Percentiles rank a stretch among this genome's conserved stretches.
These are phyloP conservation scores for Lophotriccus pileatus DNA, from an alignment of 2,797 vertebrate species.

Conservation along the genomic window DNA sequence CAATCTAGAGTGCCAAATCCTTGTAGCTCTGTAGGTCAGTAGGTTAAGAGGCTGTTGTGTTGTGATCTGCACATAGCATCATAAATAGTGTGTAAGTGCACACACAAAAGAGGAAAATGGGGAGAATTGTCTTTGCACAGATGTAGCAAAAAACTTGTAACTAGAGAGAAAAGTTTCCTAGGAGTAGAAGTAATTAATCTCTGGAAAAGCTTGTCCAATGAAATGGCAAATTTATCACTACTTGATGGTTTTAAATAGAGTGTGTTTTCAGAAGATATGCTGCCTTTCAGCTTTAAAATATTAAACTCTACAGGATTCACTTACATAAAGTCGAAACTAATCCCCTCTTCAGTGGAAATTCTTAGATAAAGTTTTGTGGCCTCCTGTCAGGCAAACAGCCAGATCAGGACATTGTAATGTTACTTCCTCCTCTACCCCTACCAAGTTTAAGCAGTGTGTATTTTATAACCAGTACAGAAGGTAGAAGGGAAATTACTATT, in stretches of 20 bases:
- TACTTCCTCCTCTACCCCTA: not conserved
- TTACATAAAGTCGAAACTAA: not conserved
- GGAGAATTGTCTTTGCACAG: not conserved
- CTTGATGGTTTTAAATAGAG: not conserved
- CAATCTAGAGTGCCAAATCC: rapidly evolving
- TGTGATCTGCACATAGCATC: not conserved
- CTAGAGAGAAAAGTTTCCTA: not conserved
- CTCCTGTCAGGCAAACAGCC: not conserved
- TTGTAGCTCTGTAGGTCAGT: not conserved
- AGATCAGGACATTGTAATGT: not conserved
- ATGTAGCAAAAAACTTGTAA: not conserved
- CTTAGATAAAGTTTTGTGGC: not conserved
- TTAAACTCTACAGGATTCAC: not conserved
- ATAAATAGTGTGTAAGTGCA: not conserved
- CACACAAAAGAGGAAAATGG: not conserved
- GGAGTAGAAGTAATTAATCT: not conserved
- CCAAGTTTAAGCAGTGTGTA: not conserved
- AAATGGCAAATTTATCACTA: not conserved
- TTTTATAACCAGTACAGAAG: not conserved
- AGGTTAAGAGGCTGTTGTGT: not conserved
- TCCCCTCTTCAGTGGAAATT: not conserved
- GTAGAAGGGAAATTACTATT: not conserved
- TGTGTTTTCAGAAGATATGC: not conserved
- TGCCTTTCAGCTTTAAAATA: not conserved
- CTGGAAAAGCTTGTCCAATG: not conserved